These are phyloP conservation scores for Tolmerus cingulatus DNA, from an alignment of 2,888 invertebrate genomes.

Conservation along the genomic window DNA sequence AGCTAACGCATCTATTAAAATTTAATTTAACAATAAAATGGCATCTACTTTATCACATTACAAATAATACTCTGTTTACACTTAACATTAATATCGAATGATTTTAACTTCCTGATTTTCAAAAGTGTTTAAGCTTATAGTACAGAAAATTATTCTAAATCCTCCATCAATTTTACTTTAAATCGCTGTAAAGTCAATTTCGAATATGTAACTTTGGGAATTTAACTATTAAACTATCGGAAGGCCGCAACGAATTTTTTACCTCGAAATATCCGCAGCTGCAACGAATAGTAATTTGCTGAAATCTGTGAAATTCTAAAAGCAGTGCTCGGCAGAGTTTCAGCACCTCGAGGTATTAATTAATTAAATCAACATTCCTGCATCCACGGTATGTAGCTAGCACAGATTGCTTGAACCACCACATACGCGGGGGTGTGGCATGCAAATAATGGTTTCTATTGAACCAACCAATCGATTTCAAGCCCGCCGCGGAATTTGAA, in stretches of 20 bases:
- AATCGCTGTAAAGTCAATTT: no score
- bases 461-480: background rate
- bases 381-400: background rate
- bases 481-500: background rate
- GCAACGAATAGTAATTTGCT: background rate
- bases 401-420: background rate
- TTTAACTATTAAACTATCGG: background rate
- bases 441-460: background rate
- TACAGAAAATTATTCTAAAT: no score
- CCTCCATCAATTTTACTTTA: no score
- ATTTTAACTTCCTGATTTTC: no score
- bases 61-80: no score
- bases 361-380: background rate
- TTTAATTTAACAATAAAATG: no score
- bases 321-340: background rate
- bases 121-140: no score
- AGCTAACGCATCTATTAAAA: no score
- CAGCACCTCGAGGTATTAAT: background rate
- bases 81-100: no score
- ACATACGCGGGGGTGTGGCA: background rate
- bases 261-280: background rate
- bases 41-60: no score
- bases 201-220: background rate
- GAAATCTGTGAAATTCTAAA: background rate
- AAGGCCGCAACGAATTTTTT: background rate